Base-by-base conservation (phyloP, 2,113 vertebrate genomes). In the Microtus oregoni region DNA sequence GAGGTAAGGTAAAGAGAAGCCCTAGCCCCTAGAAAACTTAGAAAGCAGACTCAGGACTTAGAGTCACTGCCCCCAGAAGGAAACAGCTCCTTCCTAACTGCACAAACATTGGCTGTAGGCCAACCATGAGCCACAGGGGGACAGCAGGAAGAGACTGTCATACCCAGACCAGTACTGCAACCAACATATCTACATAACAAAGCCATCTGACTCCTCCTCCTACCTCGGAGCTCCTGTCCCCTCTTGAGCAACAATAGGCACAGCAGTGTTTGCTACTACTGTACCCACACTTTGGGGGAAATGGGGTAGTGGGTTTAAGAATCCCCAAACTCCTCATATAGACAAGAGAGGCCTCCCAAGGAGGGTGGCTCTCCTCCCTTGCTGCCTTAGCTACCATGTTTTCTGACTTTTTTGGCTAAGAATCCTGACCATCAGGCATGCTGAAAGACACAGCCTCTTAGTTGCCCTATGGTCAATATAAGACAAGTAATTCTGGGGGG, bases 401-500 rank as follows among this genome's bases (percentile, higher is more conserved):
- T 89, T 50, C 32, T 65, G 47, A 30, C 5, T 1, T 55, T 70
- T 93, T 61, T 93, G 70, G 86, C 44, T 79, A 38, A 83, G 2
- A 76, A 61, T 88, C 38, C 67, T 95, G 52, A 61, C 30, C 44
- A 50, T 77, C 50, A 79, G 67, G 50, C 72, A 86, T 76, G 32
- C 47, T 82, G 72, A 92, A 88, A 58, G 55, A 63, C 47, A 14
- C 52, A 19, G 58, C 58, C 58, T 58, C n/a, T 70, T 38, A 68
- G 81, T 92, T 70, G 81, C 26, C 50, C 13, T 92, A 65, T 67
- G 41, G 70, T 94, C 50, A 81, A 72, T 20, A 61, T 24, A 76
- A 65, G 50, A 90, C 65, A 70, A 96, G 70, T 55, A 88, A 93
- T 85, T 92, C 75, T 95, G 79, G 44, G 44, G 44, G 44, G 44